Evolutionary conservation across 2,113 vertebrate species (phyloP), one percentile per base, ranked within the genome.

Genomic region (Scophthalmus maximus): DNA sequence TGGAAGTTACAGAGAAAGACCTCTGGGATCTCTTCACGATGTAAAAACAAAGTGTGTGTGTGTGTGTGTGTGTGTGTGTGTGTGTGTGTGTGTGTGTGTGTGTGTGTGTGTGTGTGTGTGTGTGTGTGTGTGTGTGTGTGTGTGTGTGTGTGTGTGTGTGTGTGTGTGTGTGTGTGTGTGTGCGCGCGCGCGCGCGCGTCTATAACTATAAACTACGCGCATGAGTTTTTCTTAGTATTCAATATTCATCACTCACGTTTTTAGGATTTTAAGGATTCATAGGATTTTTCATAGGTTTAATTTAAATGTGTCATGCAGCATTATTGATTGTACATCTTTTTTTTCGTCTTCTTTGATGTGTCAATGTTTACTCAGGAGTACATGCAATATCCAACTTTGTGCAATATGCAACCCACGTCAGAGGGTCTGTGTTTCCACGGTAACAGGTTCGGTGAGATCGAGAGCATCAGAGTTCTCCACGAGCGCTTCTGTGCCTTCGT

Each of bases 1-100:
- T 78, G 49, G 89, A 93, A 53, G 80, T 94, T 44, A 92, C 87
- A 8, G 92, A 94, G 68, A 91, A 90, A 32, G 87, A 90, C 60
- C 76, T 94, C 51, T 60, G 72, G 75, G 90, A 92, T 68, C 46
- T 93, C 52, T 94, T 94, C 73, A 91, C 89, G 90, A 91, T 38
- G 93, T 93, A 83, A 85, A 72, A 80, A 36, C 38, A 9, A 22
- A 14, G 0, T 68, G 40, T 51, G 27, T 52, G 23, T 5, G 4
- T 53, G 52, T 27, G n/a, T n/a, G 8, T 44, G 17, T 18, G 34
- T 11, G 34, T 9, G 5, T 53, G 18, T 59, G 11, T 36, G 59
- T 75, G 34, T 11, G 34, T 9, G 5, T 53, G 18, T 59, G 11
- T 36, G 59, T 75, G 34, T 11, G 34, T 9, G 5, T 53, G 18